Evolutionary conservation across 2,888 invertebrate genomes (phyloP).

Genomic region (Listrodromus nycthemerus): DNA sequence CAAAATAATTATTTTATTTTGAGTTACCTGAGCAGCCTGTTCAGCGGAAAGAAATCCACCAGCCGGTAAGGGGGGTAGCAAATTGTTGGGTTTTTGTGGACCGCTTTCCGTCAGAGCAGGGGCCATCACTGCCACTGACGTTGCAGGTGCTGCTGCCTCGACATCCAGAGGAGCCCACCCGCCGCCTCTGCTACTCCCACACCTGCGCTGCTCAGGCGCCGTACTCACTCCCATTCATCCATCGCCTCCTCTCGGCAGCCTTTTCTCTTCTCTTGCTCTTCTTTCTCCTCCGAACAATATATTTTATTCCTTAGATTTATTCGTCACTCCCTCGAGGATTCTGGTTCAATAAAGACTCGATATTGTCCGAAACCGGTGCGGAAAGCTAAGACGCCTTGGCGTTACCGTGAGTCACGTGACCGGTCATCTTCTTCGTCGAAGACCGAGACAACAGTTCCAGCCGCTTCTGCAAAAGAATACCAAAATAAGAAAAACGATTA

Average conservation of each 20-base stretch:
- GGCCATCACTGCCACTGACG: slow-evolving; percentile 93
- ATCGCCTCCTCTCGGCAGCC: slow-evolving; percentile 68
- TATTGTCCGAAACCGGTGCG: background rate
- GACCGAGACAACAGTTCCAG: background rate
- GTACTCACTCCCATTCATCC: slow-evolving; percentile 84
- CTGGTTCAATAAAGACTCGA: background rate
- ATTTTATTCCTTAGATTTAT: background rate
- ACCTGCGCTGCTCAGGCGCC: slow-evolving; percentile 78
- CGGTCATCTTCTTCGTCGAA: slow-evolving; percentile 22
- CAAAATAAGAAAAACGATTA: background rate
- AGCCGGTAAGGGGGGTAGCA: slow-evolving; percentile 81
- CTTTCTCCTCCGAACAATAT: background rate
- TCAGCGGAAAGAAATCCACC: slow-evolving; percentile 82
- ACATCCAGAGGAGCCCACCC: slow-evolving; percentile 84
- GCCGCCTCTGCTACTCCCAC: slow-evolving; percentile 76
- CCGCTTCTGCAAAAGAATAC: background rate
- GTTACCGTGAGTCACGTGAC: slow-evolving; percentile 1
- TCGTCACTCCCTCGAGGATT: background rate
- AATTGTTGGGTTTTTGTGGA: slow-evolving; percentile 84
- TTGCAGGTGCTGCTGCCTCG: slow-evolving; percentile 83
- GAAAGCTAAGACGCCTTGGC: slow-evolving; percentile 24
- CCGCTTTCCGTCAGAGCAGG: slow-evolving; percentile 94
- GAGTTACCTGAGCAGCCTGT: slow-evolving; percentile 80
- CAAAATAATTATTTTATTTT: slow-evolving; percentile 11
- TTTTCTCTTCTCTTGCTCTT: slow-evolving; percentile 15